Base-by-base conservation (phyloP, 2,797 vertebrate genomes). In the Otolemur crassicaudatus region DNA sequence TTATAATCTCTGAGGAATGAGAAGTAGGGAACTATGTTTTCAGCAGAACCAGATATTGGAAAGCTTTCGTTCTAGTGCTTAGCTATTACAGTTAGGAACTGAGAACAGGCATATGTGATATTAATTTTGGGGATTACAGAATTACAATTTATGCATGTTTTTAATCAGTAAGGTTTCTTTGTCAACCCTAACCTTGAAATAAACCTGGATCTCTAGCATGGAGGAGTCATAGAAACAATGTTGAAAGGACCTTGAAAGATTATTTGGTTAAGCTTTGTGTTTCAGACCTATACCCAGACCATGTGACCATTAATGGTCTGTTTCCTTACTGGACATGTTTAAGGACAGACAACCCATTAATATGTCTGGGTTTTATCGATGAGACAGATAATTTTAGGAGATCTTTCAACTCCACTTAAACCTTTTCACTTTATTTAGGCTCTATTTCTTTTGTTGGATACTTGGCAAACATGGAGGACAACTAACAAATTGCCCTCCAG, bases 361-460 rank as follows among this genome's bases (percentile, higher is more conserved):
- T 56, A 6, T 70, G 53, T n/a, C n/a, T 85, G 61, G 23, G 1
- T 75, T 92, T 77, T 90, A 63, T 85, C 85, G 58, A 34, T 1
- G 31, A 90, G 46, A 56, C 29, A 79, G 23, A 40, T 92, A 81
- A 88, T 91, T 43, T 53, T 70, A 94, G 49, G 23, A 86, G 79
- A 91, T 76, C 61, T 96, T 92, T 79, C 70, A 92, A 86, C 43
- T 86, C 53, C 23, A 40, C 69, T 56, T 72, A 89, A 95, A 92
- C 16, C 22, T 87, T 69, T 43, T 58, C 11, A 22, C 40, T 90
- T 85, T 79, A 34, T 19, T 6, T 49, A n/a, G 29, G 46, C 7
- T 70, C 56, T n/a, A 6, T 94, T 81, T 91, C 14, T 93, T 65
- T 94, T 63, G 29, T 43, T 87, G 90, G 60, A 31, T 58, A 31